These are phyloP conservation scores for Phoebastria nigripes DNA, from an alignment of 2,797 vertebrate genomes.

Conservation along the genomic window DNA sequence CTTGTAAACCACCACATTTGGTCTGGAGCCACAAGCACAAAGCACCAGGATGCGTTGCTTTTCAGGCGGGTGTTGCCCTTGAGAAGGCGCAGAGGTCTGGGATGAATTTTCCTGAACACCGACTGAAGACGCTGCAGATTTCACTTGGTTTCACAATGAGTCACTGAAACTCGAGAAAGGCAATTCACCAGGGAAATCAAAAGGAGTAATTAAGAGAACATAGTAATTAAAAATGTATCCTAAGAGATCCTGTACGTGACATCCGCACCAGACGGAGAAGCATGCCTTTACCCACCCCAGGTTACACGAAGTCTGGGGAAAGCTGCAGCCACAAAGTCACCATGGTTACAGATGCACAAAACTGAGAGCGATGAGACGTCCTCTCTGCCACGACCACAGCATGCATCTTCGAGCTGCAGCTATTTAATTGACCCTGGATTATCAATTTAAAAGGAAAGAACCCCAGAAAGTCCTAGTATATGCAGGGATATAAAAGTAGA, in stretches of 20 bases:
- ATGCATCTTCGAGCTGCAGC: neutral
- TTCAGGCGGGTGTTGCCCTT: neutral
- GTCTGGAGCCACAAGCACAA: neutral
- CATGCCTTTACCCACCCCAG: neutral
- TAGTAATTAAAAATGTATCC: slow-evolving; percentile 46
- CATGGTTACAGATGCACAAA: slow-evolving; percentile 71
- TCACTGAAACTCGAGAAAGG: slow-evolving; percentile 18
- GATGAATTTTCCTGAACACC: neutral
- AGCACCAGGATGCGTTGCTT: neutral
- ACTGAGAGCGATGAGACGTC: slow-evolving; percentile 4
- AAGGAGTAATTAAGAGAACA: slow-evolving; percentile 65
- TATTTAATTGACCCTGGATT: neutral
- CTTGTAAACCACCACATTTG: neutral
- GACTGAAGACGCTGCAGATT: neutral
- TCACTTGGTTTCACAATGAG: slow-evolving; percentile 14
- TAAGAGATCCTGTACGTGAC: slow-evolving; percentile 22
- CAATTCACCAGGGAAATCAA: slow-evolving; percentile 51
- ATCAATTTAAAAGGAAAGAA: neutral
- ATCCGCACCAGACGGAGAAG: neutral
- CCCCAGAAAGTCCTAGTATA: neutral
- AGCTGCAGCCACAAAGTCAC: slow-evolving; percentile 52
- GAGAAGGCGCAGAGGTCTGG: neutral
- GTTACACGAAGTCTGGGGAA: slow-evolving; percentile 34
- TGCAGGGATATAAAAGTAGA: neutral
- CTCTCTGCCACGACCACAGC: neutral